Percentiles rank a stretch among this genome's conserved stretches.
Evolutionary conservation across 2,797 vertebrate genomes (phyloP).

Genomic region (Phaenicophaeus curvirostris): DNA sequence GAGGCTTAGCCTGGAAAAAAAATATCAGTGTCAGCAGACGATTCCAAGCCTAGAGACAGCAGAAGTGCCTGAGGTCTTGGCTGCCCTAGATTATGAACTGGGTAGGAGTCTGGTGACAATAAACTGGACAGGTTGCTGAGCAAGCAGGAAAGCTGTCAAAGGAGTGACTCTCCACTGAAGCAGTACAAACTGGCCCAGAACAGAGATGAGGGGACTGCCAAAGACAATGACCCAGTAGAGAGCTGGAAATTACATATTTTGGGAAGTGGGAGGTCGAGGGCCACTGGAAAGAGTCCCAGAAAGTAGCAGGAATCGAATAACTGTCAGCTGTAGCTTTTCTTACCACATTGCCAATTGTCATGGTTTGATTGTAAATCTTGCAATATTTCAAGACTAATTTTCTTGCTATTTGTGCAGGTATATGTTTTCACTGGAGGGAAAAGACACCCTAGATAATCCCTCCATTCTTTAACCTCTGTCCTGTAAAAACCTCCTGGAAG

Average conservation of each 20-base stretch:
- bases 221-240: not conserved
- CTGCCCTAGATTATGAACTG: constrained; percentile 27
- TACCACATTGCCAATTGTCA: not conserved
- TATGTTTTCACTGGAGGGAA: not conserved
- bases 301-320: not conserved
- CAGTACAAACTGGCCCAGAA: not conserved
- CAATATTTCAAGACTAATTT: not conserved
- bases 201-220: not conserved
- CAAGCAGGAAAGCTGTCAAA: constrained; percentile 16
- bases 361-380: not conserved
- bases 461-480: accelerated
- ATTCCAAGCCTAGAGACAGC: not conserved
- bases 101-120: constrained; percentile 37
- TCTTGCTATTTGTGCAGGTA: not conserved
- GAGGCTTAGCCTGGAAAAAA: not conserved
- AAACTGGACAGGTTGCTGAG: constrained; percentile 26
- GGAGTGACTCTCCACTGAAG: not conserved
- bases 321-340: not conserved
- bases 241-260: not conserved
- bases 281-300: not conserved
- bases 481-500: not conserved
- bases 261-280: not conserved
- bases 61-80: not conserved
- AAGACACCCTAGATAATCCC: not conserved
- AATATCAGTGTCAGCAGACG: not conserved